phyloP scores from a whole-genome alignment of 2,888 invertebrate species.

The Rapana venosa region DNA sequence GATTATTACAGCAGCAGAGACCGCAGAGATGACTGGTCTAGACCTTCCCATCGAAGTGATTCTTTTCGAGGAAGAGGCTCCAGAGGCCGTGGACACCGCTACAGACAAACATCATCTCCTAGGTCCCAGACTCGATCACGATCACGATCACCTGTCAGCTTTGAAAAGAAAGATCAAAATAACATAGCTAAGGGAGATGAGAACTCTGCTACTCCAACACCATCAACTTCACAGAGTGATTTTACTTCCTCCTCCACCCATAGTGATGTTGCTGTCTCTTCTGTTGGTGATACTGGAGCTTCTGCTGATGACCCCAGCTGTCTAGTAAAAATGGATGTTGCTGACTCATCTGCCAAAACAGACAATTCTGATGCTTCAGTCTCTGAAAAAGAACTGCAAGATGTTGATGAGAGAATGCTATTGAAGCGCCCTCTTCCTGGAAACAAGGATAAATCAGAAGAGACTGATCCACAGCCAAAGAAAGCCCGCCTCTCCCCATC shows the following conservation, averaged over 20 bases:
- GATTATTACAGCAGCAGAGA: conserved; percentile 30
- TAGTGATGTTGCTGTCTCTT: background rate
- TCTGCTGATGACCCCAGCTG: background rate
- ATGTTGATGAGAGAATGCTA: conserved; percentile 28
- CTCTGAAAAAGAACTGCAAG: background rate
- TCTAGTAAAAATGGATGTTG: background rate
- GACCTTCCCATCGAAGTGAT: conserved; percentile 52
- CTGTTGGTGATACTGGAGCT: background rate
- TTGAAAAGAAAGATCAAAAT: conserved; percentile 22
- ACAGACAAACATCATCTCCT: conserved; percentile 6
- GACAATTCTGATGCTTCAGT: background rate
- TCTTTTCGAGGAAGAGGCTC: conserved; percentile 38
- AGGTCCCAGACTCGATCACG: conserved; percentile 34
- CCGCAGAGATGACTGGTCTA: conserved; percentile 37
- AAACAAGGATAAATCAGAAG: conserved; percentile 33
- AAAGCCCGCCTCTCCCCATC: conserved; percentile 26
- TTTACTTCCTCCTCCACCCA: background rate
- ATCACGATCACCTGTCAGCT: conserved; percentile 34
- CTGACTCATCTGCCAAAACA: background rate
- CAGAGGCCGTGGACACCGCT: conserved; percentile 5
- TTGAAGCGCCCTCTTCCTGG: conserved; percentile 21
- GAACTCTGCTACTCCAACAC: background rate
- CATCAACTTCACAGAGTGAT: conserved; percentile 37
- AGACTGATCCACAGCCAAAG: conserved; percentile 21
- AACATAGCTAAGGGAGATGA: background rate